phyloP scores from a whole-genome alignment of 2,797 vertebrate genomes.

The Bovichtus diacanthus region DNA sequence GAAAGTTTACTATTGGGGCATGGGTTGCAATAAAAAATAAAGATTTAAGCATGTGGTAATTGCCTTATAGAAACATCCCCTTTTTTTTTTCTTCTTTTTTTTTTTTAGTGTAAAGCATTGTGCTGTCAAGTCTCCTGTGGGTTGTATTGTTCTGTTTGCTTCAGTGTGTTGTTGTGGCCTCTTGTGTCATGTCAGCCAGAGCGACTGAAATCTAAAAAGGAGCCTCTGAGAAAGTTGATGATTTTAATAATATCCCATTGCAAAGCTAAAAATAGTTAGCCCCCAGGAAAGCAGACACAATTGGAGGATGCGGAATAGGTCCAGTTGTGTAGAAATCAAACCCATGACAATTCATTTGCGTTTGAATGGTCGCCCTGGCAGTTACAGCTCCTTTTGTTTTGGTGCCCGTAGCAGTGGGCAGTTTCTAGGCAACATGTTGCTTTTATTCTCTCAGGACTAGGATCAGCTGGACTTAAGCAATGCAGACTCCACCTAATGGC shows the following conservation, averaged over 20 bases:
- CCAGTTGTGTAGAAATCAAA: constrained; percentile 66
- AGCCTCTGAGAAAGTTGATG: constrained; percentile 60
- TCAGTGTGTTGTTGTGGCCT: constrained; percentile 13
- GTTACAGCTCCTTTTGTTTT: constrained; percentile 65
- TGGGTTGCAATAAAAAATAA: constrained; percentile 28
- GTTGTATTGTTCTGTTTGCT: constrained; percentile 6
- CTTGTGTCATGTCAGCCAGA: constrained; percentile 31
- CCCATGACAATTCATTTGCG: constrained; percentile 52
- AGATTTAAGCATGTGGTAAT: constrained; percentile 11
- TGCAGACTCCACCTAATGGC: constrained; percentile 24
- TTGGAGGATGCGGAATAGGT: constrained; percentile 76
- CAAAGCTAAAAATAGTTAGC: constrained; percentile 74
- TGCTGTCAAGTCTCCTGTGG: constrained; percentile 5
- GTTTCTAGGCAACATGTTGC: constrained; percentile 54
- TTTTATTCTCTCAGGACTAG: constrained; percentile 16
- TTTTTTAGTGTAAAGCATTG: constrained; percentile 18
- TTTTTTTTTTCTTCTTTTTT: too few relatives aligned
- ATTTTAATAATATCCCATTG: constrained; percentile 71
- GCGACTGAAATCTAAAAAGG: constrained; percentile 29
- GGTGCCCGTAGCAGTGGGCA: constrained; percentile 47
- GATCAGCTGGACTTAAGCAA: constrained; percentile 30
- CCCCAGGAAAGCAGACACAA: constrained; percentile 69
- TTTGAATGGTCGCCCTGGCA: constrained; percentile 73
- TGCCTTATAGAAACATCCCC: constrained; percentile 9
- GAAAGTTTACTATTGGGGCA: constrained; percentile 27